Percentiles rank a stretch among this genome's conserved stretches.
Evolutionary conservation across 2,113 vertebrate genomes (phyloP).

Genomic region (Drymodes brunneopygia): DNA sequence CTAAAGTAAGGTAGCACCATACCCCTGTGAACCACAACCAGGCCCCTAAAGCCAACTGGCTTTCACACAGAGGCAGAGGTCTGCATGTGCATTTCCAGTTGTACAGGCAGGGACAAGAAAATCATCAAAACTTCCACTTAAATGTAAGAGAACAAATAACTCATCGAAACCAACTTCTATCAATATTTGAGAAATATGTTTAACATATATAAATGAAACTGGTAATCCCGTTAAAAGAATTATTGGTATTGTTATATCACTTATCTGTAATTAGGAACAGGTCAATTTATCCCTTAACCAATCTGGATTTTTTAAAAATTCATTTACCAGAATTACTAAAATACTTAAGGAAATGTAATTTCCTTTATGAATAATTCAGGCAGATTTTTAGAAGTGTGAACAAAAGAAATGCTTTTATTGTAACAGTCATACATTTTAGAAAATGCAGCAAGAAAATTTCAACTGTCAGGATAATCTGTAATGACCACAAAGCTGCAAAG

Average conservation of each 20-base stretch:
- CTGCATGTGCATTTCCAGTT: background rate
- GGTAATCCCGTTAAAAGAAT: background rate
- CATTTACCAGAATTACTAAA: background rate
- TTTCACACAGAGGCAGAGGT: background rate
- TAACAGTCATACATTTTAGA: conserved; percentile 35
- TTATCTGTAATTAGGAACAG: background rate
- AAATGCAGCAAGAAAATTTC: conserved; percentile 58
- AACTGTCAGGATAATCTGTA: conserved; percentile 51
- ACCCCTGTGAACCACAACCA: background rate
- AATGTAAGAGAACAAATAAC: background rate
- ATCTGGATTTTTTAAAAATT: background rate
- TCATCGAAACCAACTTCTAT: background rate
- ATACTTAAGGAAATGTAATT: conserved; percentile 23
- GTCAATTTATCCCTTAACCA: background rate
- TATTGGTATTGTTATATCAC: background rate
- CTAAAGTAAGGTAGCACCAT: background rate
- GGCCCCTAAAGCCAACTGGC: background rate
- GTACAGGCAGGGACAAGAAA: background rate
- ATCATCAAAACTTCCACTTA: background rate
- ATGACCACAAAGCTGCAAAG: conserved; percentile 43
- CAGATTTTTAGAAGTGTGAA: conserved; percentile 44
- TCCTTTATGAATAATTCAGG: conserved; percentile 53
- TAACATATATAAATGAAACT: background rate
- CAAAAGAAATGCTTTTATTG: conserved; percentile 52
- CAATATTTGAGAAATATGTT: background rate